Base-by-base conservation (phyloP, 2,888 invertebrate species). In the Orchesella flavescens region DNA sequence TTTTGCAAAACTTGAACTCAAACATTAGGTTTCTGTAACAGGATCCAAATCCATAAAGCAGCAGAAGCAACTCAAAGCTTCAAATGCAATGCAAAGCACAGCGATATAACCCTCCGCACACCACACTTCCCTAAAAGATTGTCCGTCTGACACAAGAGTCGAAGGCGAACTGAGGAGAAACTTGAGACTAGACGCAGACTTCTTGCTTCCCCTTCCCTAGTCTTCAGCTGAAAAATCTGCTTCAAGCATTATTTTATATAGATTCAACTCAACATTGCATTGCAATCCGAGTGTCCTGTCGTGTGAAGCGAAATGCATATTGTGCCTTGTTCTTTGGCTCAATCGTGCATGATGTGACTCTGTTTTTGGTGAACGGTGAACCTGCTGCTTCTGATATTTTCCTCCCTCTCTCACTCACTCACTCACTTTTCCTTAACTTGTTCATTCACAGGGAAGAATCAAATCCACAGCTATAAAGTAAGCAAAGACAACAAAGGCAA, bases 121-220 rank as follows among this genome's bases (percentile, higher is more conserved):
- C 55, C 13, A 55, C 55, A 7, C 55, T 19, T 53, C 53, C 10
- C n/a, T 3, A 13, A 2, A 13, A n/a, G 13, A 13, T 53, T 53
- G 57, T 57, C 57, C 57, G 57, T 57, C 57, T 57, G 57, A 57
- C 17, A 57, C 57, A n/a, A 57, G n/a, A 53, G 53, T 53, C 53
- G 53, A 53, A 53, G 10, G 17, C 57, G 57, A 57, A 57, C 57
- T 57, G 57, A 57, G 57, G 57, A 57, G 57, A 57, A 57, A 57
- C 19, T 19, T 57, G 57, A 57, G 57, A 57, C 57, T 10, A 19
- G 34, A 34, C 3, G 34, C 34, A 34, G 34, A 34, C 34, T 34
- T 34, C 34, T 34, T 34, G 34, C 34, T 34, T 34, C 34, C 34
- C 34, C 34, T 34, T 34, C 34, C 34, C 34, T 7, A 34, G 34